Conservation (phyloP, 2,113 vertebrate genomes). For the Gopherus flavomarginatus region DNA sequence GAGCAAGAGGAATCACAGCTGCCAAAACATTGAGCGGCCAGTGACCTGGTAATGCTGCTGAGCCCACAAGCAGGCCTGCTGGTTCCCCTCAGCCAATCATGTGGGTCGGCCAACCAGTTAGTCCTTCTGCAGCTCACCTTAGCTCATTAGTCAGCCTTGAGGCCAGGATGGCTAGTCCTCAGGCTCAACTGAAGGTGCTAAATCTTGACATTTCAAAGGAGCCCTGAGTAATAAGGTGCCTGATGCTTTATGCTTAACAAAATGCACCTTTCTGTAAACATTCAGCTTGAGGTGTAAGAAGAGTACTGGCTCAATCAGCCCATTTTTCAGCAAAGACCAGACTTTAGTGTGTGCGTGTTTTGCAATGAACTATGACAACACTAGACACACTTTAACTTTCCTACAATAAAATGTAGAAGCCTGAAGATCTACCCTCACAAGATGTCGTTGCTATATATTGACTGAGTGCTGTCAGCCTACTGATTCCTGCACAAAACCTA, state of each 20-base stretch:
- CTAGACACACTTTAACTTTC: not conserved
- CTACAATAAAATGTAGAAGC: accelerated
- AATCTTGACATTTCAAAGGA: not conserved
- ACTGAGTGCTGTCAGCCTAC: not conserved
- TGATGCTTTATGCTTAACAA: not conserved
- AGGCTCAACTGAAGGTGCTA: too few relatives aligned
- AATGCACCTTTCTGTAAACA: not conserved
- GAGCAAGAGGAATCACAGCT: too few relatives aligned
- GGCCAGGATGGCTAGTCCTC: too few relatives aligned
- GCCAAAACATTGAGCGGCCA: too few relatives aligned
- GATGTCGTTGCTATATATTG: not conserved
- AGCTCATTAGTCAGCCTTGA: too few relatives aligned
- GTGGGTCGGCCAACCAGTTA: too few relatives aligned
- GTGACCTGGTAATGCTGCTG: too few relatives aligned
- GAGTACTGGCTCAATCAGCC: not conserved
- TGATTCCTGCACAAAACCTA: not conserved
- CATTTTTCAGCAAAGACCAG: not conserved
- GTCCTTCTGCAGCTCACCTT: too few relatives aligned
- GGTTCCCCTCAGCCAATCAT: too few relatives aligned
- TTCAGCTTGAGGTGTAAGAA: not conserved
- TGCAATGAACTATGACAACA: accelerated
- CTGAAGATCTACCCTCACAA: not conserved
- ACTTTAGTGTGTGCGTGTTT: accelerated
- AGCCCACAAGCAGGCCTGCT: too few relatives aligned
- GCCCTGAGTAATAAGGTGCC: not conserved